Evolutionary conservation across 2,113 vertebrate species (phyloP), one percentile per base, ranked within the genome.

Genomic region (Pelmatolapia mariae): DNA sequence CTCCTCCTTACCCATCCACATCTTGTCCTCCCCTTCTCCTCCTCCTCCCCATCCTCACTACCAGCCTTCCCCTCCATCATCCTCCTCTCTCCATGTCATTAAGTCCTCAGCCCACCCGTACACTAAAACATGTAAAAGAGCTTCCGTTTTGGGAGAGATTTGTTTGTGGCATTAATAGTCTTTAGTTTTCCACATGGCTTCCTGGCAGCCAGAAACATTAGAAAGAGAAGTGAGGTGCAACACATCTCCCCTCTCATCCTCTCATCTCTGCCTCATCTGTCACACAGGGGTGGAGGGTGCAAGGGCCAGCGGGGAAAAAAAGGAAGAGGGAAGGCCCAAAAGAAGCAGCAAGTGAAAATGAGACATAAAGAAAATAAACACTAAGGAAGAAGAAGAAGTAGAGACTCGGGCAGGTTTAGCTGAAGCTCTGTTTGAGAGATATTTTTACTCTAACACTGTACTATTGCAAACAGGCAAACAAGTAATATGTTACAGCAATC

Each of bases 101-200:
- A 95, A 88, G 90, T 83, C 81, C 84, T 80, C 83, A 84, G 90
- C 82, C 82, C 29, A 43, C 85, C 84, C 43, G 18, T 81, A 87
- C 89, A 91, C 88, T 93, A 93, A 92, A 95, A 94, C 92, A 95
- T 94, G 91, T 91, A 94, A 95, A 94, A 94, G 89, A 91, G 90
- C 86, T 90, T 91, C 87, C 79, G 43, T 93, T 94, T 94, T 94
- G 57, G 82, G 84, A 91, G 82, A 93, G 89, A 95, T 95, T 94
- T 96, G 94, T 96, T 96, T 94, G 94, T 94, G 92, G 92, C 94
- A 95, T 95, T 95, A 95, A 95, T 93, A 95, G 94, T 93, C 94
- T 93, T 95, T 95, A 94, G 94, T 95, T 95, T 95, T 95, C 94
- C 94, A 94, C 93, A 93, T 95, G 91, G 94, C 89, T 94, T 94